Evolutionary conservation across 2,797 vertebrate species (phyloP).

Genomic region (Euthynnus affinis): DNA sequence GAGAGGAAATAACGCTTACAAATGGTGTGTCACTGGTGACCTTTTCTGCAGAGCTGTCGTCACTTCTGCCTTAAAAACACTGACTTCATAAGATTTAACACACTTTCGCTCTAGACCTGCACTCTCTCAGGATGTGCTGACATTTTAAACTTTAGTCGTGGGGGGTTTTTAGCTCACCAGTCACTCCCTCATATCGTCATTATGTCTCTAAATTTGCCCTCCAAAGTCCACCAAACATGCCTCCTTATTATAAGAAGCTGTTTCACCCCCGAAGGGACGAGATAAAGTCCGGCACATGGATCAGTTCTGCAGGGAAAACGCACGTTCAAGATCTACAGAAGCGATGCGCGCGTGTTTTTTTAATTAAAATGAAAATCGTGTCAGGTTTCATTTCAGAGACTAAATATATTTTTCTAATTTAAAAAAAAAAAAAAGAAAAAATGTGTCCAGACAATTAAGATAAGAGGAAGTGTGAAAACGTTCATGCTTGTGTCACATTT

Average conservation of each 20-base stretch:
- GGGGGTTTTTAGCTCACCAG: background rate
- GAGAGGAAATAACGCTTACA: background rate
- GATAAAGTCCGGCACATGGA: background rate
- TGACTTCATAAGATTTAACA: background rate
- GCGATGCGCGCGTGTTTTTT: background rate
- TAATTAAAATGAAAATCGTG: background rate
- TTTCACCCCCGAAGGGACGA: too few relatives aligned
- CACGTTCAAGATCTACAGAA: background rate
- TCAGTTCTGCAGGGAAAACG: background rate
- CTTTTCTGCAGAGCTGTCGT: background rate
- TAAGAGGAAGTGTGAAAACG: too few relatives aligned
- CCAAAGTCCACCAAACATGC: background rate
- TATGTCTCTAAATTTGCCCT: background rate
- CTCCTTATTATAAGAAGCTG: background rate
- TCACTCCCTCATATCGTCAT: background rate
- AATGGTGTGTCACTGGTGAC: background rate
- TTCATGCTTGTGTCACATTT: too few relatives aligned
- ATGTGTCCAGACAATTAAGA: too few relatives aligned
- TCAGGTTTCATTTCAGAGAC: background rate
- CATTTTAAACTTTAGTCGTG: background rate
- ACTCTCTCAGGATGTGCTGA: background rate
- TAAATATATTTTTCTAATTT: too few relatives aligned
- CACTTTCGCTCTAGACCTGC: too few relatives aligned
- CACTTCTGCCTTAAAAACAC: background rate
- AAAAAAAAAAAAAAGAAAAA: too few relatives aligned